A percentile compares a stretch with the other conserved stretches of the same genome.
These are phyloP conservation scores for Monopterus albus DNA, from an alignment of 2,113 vertebrate species.

Conservation along the genomic window DNA sequence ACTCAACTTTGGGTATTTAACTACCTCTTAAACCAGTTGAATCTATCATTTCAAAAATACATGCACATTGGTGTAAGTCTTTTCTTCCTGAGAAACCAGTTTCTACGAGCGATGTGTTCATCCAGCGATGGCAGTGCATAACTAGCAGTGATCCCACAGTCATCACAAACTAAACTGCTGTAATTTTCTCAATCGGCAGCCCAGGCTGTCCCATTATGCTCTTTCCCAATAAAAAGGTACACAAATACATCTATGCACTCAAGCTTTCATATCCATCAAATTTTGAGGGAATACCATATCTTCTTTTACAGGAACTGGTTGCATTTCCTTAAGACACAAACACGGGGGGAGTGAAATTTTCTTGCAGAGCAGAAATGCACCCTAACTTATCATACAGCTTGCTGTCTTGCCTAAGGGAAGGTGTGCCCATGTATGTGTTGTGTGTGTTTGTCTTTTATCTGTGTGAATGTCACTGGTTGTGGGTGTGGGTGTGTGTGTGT, in stretches of 20 bases:
- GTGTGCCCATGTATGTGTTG: conserved; percentile 48
- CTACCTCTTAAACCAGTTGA: neutral
- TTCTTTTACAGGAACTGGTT: conserved; percentile 42
- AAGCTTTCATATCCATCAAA: conserved; percentile 57
- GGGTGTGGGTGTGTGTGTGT: conserved; percentile 45
- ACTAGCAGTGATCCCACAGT: conserved; percentile 12
- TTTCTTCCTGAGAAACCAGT: conserved; percentile 4
- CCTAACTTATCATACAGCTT: conserved; percentile 79
- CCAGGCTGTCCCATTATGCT: conserved; percentile 34
- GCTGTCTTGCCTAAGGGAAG: conserved; percentile 76
- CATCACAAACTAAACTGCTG: conserved; percentile 15
- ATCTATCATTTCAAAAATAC: neutral
- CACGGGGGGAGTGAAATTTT: conserved; percentile 67
- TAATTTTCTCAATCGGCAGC: conserved; percentile 30
- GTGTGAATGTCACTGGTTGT: conserved; percentile 66
- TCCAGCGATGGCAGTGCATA: neutral
- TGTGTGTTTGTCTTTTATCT: conserved; percentile 65
- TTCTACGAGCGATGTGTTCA: neutral
- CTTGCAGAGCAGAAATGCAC: conserved; percentile 70
- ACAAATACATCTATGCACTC: conserved; percentile 40
- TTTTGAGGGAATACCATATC: conserved; percentile 64
- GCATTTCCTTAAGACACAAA: conserved; percentile 72
- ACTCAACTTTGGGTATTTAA: neutral
- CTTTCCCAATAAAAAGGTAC: conserved; percentile 62
- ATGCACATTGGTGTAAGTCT: neutral